Evolutionary conservation across 2,113 vertebrate species (phyloP).

Genomic region (Paracanthobrama guichenoti): DNA sequence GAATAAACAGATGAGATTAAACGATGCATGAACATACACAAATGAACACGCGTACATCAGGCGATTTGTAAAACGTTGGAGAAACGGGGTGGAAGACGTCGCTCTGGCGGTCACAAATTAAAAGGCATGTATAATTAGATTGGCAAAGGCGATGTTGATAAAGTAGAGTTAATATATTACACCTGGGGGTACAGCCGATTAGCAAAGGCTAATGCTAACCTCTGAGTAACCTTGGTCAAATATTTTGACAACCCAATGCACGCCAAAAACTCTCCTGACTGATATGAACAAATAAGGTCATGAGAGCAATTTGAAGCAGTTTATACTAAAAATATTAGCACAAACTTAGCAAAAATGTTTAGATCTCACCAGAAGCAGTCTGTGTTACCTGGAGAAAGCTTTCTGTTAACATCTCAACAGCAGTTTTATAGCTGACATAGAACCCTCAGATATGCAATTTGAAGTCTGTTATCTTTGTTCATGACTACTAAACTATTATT

Average conservation of each 20-base stretch:
- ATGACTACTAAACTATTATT: not conserved
- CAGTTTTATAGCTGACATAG: no score
- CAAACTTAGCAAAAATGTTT: not conserved
- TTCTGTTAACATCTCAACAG: no score
- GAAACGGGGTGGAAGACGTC: constrained; percentile 29
- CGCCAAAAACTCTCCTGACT: not conserved
- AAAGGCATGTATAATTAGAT: constrained; percentile 70
- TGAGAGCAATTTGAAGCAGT: not conserved
- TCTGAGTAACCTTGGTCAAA: constrained; percentile 44
- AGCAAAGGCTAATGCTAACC: constrained; percentile 43
- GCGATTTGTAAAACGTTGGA: constrained; percentile 21
- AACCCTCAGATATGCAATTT: not conserved
- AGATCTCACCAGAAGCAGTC: not conserved
- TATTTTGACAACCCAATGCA: constrained; percentile 12
- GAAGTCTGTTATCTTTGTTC: not conserved
- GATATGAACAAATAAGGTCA: not conserved
- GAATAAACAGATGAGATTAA: constrained; percentile 47
- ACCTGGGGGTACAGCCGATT: constrained; percentile 47
- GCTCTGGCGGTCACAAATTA: constrained; percentile 19
- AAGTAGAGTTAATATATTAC: constrained; percentile 12
- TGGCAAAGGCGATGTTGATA: constrained; percentile 68
- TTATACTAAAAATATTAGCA: not conserved
- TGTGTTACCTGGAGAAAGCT: no score
- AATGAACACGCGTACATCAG: constrained; percentile 3
- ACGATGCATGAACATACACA: constrained; percentile 30